Evolutionary conservation across 2,113 vertebrate species (phyloP), one percentile per base, ranked within the genome.

Genomic region (Paracanthobrama guichenoti): DNA sequence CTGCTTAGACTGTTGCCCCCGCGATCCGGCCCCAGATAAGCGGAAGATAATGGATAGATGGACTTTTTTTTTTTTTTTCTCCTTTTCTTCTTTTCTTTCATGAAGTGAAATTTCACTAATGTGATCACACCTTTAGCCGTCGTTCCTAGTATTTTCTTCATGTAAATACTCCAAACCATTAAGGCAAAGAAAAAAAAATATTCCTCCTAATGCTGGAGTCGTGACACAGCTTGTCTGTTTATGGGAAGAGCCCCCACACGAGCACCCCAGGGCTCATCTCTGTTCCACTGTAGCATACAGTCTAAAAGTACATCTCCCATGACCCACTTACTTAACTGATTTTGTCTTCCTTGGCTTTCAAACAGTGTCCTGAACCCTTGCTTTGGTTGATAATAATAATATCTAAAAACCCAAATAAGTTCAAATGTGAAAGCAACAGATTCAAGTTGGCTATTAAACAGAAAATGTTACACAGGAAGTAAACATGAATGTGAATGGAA

Each of bases 251-350:
- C 48, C 73, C 73, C 71, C 22, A n/a, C 71, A 59, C 57, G 10
- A 67, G 60, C 59, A 66, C 8, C 84, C 3, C 42, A 67, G 42
- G 72, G 42, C 62, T 14, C 13, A 31, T 74, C 24, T 79, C 55
- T 72, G 9, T 28, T 80, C 59, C 48, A 44, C 59, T 84, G 53
- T 35, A 85, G 75, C 75, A 42, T 39, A 59, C 85, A 86, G 75
- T 90, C 88, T 89, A 83, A 90, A 91, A 89, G 89, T 87, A 84
- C 86, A 88, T 85, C 88, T 81, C 85, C 2, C 16, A 59, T 92
- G 92, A 92, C 91, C 92, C 92, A 92, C 85, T 92, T 91, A 89
- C 81, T 74, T 10, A 8, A 7, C 24, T 28, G 1, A 89, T 92
- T 91, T 93, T 89, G 81, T 77, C 84, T 89, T 55, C 31, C 64